Evolutionary conservation across 1,140 invertebrate genomes (phyloP), one percentile per base, ranked within the genome.

Genomic region (Homarus americanus): DNA sequence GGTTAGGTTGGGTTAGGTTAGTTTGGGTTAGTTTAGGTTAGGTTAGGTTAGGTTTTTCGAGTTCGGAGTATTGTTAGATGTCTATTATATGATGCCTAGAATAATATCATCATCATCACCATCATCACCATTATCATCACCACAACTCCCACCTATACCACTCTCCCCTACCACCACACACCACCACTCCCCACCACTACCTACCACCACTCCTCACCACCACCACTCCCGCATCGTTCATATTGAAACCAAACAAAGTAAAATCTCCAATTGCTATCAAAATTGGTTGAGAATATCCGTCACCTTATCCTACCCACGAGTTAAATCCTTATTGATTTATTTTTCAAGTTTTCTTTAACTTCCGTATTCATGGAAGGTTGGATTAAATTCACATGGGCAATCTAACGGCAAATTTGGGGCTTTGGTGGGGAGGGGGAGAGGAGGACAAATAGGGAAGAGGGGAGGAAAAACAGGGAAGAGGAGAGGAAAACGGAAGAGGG

Each of bases 311-410:
- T 17, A 24, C 53, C 20, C 20, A 32, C 20, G 38, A 78, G 75
- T 78, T n/a, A 78, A 78, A 78, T 78, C 75, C 75, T 78, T 41
- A 78, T 78, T 78, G 75, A 40, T 78, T 78, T 41, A 41, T 78
- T 78, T 78, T 41, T 34, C 75, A n/a, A 69, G 75, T 78, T 78
- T 78, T 78, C 75, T 78, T 78, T 78, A 44, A 78, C 75, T 78
- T 78, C 38, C 28, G 75, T 78, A 78, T 78, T 78, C 75, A 78
- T 78, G 80, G 75, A 36, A 78, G n/a, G 75, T 24, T 20, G 75
- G 75, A 78, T 82, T 53, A 82, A 44, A 82, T 34, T 58, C 41
- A 32, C 44, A 82, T 53, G 44, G 53, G 79, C 79, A 38, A 82
- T 53, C 44, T 32, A 82, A 32, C 41, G 41, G 34, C 17, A 58